Conservation (phyloP, 64 coral and sea anemone genomes). For the Pocillopora damicornis region DNA sequence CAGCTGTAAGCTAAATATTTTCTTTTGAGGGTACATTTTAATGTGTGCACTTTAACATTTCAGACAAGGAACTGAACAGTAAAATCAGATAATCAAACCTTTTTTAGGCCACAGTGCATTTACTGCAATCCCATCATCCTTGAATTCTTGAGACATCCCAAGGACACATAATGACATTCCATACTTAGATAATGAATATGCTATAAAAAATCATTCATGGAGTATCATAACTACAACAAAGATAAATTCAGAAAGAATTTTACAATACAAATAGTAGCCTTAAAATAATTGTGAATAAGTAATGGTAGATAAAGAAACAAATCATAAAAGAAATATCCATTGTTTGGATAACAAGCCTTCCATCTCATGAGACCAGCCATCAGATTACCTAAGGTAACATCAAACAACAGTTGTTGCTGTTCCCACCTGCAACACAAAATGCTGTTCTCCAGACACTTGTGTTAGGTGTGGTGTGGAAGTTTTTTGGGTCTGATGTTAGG, state of each 20-base stretch:
- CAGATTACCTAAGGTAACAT: conserved; percentile 49
- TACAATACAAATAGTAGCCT: too few relatives aligned
- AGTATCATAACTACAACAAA: neutral
- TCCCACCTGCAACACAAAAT: conserved; percentile 12
- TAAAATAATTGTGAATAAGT: too few relatives aligned
- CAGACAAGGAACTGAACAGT: neutral
- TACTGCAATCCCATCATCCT: conserved; percentile 77
- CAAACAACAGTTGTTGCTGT: neutral
- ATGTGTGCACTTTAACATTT: too few relatives aligned
- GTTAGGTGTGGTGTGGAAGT: neutral
- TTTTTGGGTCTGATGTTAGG: conserved; percentile 43
- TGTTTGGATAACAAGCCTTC: neutral
- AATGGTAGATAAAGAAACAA: neutral
- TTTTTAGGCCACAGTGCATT: conserved; percentile 83
- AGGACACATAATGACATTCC: conserved; percentile 77
- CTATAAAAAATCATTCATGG: neutral
- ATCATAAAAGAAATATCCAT: neutral
- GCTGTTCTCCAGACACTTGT: conserved; percentile 30
- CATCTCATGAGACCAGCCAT: conserved; percentile 12
- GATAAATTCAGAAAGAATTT: too few relatives aligned
- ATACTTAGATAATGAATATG: conserved; percentile 76
- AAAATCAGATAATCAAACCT: conserved; percentile 9
- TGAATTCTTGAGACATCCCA: conserved; percentile 85
- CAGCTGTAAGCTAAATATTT: too few relatives aligned
- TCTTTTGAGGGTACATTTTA: too few relatives aligned